phyloP scores from a whole-genome alignment of 2,797 vertebrate genomes.

The Avahi laniger region DNA sequence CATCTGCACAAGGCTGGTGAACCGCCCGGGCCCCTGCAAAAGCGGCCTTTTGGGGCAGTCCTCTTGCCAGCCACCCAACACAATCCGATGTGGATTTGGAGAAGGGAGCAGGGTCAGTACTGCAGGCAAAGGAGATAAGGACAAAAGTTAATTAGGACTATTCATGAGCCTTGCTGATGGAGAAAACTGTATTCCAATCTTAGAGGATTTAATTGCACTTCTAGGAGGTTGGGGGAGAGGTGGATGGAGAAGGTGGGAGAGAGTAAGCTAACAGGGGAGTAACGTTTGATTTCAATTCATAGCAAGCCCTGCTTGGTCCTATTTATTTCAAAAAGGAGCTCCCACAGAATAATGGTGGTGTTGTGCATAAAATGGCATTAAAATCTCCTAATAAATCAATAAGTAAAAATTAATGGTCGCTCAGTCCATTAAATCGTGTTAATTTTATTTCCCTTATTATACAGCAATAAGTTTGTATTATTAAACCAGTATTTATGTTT shows the following conservation, averaged over 20 bases:
- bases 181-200: slow-evolving; percentile 63
- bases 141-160: slow-evolving; percentile 77
- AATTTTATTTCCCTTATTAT: slow-evolving; percentile 85
- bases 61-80: slow-evolving; percentile 38
- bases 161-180: slow-evolving; percentile 65
- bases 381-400: slow-evolving; percentile 85
- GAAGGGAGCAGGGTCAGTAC: neutral
- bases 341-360: slow-evolving; percentile 77
- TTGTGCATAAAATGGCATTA: slow-evolving; percentile 74
- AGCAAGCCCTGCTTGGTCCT: slow-evolving; percentile 72
- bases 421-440: slow-evolving; percentile 86
- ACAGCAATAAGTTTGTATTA: slow-evolving; percentile 81
- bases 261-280: slow-evolving; percentile 53
- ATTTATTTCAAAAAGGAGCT: slow-evolving; percentile 77
- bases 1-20: neutral
- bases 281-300: slow-evolving; percentile 78
- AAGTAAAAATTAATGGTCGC: slow-evolving; percentile 84
- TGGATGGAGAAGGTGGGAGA: neutral
- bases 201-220: slow-evolving; percentile 69
- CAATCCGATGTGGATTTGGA: slow-evolving; percentile 6
- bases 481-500: slow-evolving; percentile 87
- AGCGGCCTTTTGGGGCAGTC: neutral
- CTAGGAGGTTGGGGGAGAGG: neutral
- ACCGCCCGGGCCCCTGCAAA: neutral
- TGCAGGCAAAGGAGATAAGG: slow-evolving; percentile 68